Evolutionary conservation across 2,113 vertebrate species (phyloP).

Genomic region (Poeciliopsis occidentalis): DNA sequence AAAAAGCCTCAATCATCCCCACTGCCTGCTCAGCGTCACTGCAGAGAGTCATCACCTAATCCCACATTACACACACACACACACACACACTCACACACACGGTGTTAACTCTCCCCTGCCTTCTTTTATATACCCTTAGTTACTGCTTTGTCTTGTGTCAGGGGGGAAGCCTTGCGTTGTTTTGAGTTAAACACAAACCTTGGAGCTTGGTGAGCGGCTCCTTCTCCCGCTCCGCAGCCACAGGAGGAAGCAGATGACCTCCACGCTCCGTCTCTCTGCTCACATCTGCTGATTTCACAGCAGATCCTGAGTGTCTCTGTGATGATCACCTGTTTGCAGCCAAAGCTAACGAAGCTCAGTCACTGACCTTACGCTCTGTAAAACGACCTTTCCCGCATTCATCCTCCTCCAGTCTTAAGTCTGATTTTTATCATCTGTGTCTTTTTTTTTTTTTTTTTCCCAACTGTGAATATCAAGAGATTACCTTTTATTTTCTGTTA

Average conservation of each 20-base stretch:
- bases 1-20: slow-evolving; percentile 55
- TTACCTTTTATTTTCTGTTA: slow-evolving; percentile 65
- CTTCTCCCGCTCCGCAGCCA: not conserved
- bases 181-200: not conserved
- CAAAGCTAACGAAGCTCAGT: slow-evolving; percentile 13
- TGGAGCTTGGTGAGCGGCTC: not conserved
- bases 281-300: slow-evolving; percentile 27
- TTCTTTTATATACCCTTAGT: not conserved
- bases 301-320: slow-evolving; percentile 5
- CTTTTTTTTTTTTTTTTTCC: slow-evolving; percentile 68
- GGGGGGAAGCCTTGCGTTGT: not conserved
- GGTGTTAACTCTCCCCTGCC: slow-evolving; percentile 5
- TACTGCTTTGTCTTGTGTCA: slow-evolving; percentile 12
- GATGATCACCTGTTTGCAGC: slow-evolving; percentile 40
- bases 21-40: slow-evolving; percentile 54
- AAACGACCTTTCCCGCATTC: slow-evolving; percentile 16
- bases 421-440: slow-evolving; percentile 45
- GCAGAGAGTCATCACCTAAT: slow-evolving; percentile 48
- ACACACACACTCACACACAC: slow-evolving; percentile 3
- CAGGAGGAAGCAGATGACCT: slow-evolving; percentile 18
- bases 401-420: slow-evolving; percentile 38
- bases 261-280: slow-evolving; percentile 20
- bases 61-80: slow-evolving; percentile 29
- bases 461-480: slow-evolving; percentile 78
- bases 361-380: slow-evolving; percentile 12